Evolutionary conservation across 2,888 invertebrate species (phyloP).

Genomic region (Lamellibrachia columna): DNA sequence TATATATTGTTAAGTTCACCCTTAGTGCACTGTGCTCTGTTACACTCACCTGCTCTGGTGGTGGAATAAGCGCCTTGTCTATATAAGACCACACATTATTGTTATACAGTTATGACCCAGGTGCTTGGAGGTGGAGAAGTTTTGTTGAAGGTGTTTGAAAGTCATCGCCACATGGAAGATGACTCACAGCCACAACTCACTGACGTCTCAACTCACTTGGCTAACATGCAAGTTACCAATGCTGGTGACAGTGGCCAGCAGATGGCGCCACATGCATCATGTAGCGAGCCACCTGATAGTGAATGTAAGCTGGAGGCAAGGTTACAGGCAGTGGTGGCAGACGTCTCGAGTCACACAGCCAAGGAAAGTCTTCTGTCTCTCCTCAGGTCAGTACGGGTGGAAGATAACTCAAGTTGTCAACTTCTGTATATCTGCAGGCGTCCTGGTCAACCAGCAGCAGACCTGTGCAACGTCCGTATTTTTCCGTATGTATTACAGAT

Average conservation of each 20-base stretch:
- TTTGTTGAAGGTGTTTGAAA: neutral
- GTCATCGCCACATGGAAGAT: neutral
- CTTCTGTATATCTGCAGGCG: neutral
- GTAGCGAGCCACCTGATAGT: neutral
- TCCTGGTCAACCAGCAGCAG: no score
- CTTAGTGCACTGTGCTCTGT: no score
- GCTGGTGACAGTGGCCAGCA: neutral
- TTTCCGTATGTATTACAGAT: no score
- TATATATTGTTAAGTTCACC: no score
- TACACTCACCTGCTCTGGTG: no score
- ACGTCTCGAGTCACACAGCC: constrained; percentile 69
- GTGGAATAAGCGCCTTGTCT: no score
- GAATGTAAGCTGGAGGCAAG: neutral
- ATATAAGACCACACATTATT: neutral
- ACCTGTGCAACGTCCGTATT: no score
- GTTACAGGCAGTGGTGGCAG: constrained; percentile 22
- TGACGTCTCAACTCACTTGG: neutral
- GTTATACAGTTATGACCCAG: neutral
- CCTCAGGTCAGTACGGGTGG: constrained; percentile 47
- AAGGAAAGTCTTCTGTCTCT: constrained; percentile 70
- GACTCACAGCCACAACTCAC: neutral
- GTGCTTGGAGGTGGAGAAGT: neutral
- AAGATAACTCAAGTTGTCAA: constrained; percentile 13
- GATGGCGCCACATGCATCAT: neutral
- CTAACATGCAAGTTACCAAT: neutral